phyloP scores from a whole-genome alignment of 2,113 vertebrate genomes.

The Dicentrarchus labrax region DNA sequence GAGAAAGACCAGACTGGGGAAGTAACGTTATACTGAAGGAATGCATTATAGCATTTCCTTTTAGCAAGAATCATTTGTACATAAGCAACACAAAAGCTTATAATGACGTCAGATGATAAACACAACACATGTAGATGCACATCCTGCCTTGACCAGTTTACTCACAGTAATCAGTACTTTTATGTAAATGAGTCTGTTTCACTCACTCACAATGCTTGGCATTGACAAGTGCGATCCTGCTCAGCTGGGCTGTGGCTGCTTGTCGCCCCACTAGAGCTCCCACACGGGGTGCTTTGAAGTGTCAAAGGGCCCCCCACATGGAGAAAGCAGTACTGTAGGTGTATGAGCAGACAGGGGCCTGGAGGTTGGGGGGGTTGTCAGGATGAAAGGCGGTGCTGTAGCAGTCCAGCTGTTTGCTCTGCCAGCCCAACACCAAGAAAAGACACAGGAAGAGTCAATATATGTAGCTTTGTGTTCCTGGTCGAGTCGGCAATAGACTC shows the following conservation, averaged over 20 bases:
- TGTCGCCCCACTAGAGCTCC: slow-evolving; percentile 74
- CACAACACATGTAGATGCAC: background rate
- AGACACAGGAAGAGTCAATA: slow-evolving; percentile 73
- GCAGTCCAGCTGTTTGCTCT: slow-evolving; percentile 82
- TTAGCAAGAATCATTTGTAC: background rate
- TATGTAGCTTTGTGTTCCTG: slow-evolving; percentile 64
- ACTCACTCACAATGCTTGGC: slow-evolving; percentile 38
- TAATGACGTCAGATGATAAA: slow-evolving; percentile 16
- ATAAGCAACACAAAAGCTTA: background rate
- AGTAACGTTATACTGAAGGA: slow-evolving; percentile 20
- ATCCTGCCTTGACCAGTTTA: background rate
- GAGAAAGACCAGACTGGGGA: background rate
- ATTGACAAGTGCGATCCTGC: slow-evolving; percentile 79
- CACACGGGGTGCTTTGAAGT: slow-evolving; percentile 79
- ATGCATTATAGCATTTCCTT: slow-evolving; percentile 12
- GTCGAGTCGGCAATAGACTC: slow-evolving; percentile 46
- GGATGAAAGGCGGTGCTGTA: slow-evolving; percentile 67
- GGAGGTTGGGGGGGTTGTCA: slow-evolving; percentile 41
- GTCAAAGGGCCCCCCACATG: slow-evolving; percentile 55
- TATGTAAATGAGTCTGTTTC: background rate
- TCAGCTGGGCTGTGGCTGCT: slow-evolving; percentile 64
- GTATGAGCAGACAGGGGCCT: slow-evolving; percentile 51
- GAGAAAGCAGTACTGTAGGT: slow-evolving; percentile 50
- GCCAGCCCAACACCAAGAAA: slow-evolving; percentile 54
- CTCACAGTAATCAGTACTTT: slow-evolving; percentile 1